A percentile compares a stretch with the other conserved stretches of the same genome.
These are phyloP conservation scores for Escarpia spicata DNA, from an alignment of 2,888 invertebrate species.

Conservation along the genomic window DNA sequence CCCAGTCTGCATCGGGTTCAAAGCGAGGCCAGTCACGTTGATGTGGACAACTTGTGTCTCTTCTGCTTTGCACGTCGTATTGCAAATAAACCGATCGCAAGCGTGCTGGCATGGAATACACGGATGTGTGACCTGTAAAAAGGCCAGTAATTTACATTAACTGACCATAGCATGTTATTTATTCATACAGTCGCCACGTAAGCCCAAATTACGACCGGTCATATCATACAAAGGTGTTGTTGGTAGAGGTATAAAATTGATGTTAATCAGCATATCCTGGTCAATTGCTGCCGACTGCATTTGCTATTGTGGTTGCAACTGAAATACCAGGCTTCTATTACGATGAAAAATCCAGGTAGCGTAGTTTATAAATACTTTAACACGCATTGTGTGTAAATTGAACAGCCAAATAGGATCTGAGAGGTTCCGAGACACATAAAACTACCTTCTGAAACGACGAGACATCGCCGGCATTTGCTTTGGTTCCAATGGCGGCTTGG, in stretches of 20 bases:
- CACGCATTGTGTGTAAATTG: no score
- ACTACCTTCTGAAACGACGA: background rate
- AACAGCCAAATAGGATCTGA: no score
- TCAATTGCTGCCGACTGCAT: no score
- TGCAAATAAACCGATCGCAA: slow-evolving; percentile 1
- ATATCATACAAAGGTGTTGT: background rate
- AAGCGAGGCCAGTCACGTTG: background rate
- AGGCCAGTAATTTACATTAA: background rate
- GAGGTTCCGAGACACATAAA: background rate
- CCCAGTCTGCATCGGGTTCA: background rate
- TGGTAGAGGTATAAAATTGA: no score
- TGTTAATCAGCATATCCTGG: no score
- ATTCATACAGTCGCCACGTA: background rate
- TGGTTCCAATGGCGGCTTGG: background rate
- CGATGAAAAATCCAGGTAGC: no score
- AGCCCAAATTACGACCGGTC: background rate
- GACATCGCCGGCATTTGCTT: background rate
- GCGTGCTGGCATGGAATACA: background rate
- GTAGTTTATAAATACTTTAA: no score
- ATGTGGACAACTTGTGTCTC: background rate
- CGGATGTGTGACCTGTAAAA: background rate
- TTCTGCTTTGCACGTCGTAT: background rate
- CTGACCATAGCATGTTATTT: background rate
- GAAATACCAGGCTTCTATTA: no score
- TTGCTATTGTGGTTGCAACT: no score